Base-by-base conservation (phyloP, 2,113 vertebrate genomes). In the Nerophis lumbriciformis region DNA sequence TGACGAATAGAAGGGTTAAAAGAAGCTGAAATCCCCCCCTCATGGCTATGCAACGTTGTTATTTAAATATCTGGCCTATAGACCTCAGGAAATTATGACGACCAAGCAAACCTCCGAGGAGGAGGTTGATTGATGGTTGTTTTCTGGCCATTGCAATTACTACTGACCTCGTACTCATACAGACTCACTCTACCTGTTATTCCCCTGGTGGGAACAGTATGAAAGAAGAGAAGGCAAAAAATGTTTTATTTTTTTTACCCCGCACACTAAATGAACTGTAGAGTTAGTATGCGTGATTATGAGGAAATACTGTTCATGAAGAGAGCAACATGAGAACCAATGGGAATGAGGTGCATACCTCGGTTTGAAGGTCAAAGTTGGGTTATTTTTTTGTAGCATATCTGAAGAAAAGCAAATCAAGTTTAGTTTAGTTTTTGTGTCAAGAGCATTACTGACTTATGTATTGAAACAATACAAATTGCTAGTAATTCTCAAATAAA, bases 51-150 rank as follows among this genome's bases (percentile, higher is more conserved):
- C 68, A 75, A 70, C 59, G 49, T 69, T 63, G 53, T 61, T n/a
- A 15, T 55, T 65, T 60, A 72, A 73, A 74, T 71, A 71, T 66
- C 71, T 59, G 54, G 10, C 63, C 75, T 73, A 78, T 75, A 49
- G 64, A 76, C 76, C 75, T 59, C 55, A 59, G 58, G 64, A 79
- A 75, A 77, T 79, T 38, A 82, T 79, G 61, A 78, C 82, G 85
- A 78, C 83, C 65, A 73, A 79, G 83, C 83, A 85, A 82, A 82
- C 53, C 70, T 78, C 64, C 66, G 68, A 53, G 51, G 42, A 81
- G 79, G 54, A 69, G 71, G 58, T 61, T 88, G 77, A 87, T 83
- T 83, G 83, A 87, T 86, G 71, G 64, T 75, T 73, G 69, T 75
- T 78, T 77, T 83, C 55, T 82, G 83, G 67, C 59, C 63, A 64